Evolutionary conservation across 2,888 invertebrate genomes (phyloP), one percentile per base, ranked within the genome.

Genomic region (Agonopterix heracliana): DNA sequence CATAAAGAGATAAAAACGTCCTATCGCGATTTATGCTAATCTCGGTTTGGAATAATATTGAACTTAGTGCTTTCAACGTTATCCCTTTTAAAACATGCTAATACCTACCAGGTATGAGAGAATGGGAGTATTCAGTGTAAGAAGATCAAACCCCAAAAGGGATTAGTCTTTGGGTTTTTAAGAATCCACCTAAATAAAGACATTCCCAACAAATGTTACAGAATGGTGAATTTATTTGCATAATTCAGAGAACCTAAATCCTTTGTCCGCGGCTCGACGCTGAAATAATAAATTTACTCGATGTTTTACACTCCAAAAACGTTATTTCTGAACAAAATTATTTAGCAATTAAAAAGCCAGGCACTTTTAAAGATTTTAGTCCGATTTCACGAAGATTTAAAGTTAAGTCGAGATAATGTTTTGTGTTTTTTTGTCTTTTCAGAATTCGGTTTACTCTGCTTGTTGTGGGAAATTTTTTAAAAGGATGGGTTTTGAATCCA

Each of bases 141-240:
- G 71, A 71, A 68, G 74, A 78, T 77, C 75, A 70, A 72, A 77
- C 79, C 71, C 71, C 75, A 81, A 76, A 74, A 70, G 64, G 74
- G 78, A 83, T 83, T 78, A 80, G 75, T 72, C 78, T 76, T 70
- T 63, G 74, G 71, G 72, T 77, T 81, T 82, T 81, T 81, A 81
- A 85, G 84, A 81, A 85, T 81, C 80, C 74, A 76, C 78, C 71
- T 75, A 84, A 84, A 85, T 85, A 84, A 85, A 84, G 84, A 83
- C 85, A 83, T 86, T 84, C 72, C 76, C 77, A 82, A 85, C 87
- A 87, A 87, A 85, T 87, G 87, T 87, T 86, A 84, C 87, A 82
- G 79, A 84, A 83, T 84, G 83, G 83, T 81, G 85, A 86, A 86
- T 86, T 84, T 85, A 87, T 87, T 87, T 87, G 85, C 85, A 86